These are phyloP conservation scores for Sinocyclocheilus rhinocerous DNA, from an alignment of 2,113 vertebrate species.

Conservation along the genomic window DNA sequence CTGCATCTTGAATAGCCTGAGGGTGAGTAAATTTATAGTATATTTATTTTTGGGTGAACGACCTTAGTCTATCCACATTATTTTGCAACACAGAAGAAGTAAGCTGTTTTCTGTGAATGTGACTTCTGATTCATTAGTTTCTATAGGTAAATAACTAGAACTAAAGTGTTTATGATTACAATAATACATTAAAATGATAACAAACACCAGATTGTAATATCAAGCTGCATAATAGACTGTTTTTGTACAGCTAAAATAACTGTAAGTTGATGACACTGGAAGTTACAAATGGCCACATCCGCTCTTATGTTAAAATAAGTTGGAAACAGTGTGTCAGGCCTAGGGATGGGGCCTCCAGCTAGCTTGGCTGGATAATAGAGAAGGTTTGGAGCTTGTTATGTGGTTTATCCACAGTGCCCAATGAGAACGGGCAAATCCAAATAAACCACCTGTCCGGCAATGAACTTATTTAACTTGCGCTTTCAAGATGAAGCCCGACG, in stretches of 20 bases:
- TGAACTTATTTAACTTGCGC: constrained; percentile 21
- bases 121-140: too few species aligned
- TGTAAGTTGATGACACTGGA: not conserved
- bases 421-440: constrained; percentile 39
- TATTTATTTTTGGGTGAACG: not conserved
- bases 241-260: not conserved
- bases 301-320: not conserved
- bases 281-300: not conserved
- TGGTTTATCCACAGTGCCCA: constrained; percentile 61
- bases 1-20: too few species aligned
- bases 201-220: not conserved
- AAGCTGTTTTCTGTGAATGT: too few species aligned
- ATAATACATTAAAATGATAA: not conserved
- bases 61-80: not conserved
- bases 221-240: not conserved
- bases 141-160: too few species aligned
- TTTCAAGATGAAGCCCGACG: not conserved
- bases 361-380: not conserved
- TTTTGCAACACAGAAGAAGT: too few species aligned
- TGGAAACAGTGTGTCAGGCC: not conserved
- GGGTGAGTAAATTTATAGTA: too few species aligned
- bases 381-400: constrained; percentile 11
- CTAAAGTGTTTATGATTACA: not conserved
- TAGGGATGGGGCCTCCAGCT: not conserved
- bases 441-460: constrained; percentile 44